Evolutionary conservation across 1,140 invertebrate species (phyloP).

Genomic region (Dreissena rostriformis): DNA sequence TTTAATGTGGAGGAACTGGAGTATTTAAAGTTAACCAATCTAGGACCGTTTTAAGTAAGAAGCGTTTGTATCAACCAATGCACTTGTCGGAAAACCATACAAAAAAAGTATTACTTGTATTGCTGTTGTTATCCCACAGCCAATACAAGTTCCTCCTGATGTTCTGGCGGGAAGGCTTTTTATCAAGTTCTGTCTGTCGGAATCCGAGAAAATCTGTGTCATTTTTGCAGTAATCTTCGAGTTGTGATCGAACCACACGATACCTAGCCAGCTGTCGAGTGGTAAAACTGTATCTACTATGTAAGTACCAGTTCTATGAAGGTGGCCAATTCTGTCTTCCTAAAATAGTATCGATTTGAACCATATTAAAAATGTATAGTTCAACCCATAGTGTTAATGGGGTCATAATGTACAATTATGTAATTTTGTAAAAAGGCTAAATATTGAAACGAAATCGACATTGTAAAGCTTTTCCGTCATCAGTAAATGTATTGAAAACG

Average conservation of each 20-base stretch:
- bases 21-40: too few relatives aligned
- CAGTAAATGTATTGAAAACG: too few relatives aligned
- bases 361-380: too few relatives aligned
- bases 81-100: too few relatives aligned
- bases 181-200: constrained; percentile 3
- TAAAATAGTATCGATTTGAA: neutral
- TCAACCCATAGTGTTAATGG: too few relatives aligned
- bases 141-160: constrained; percentile 6
- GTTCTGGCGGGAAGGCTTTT: neutral
- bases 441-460: too few relatives aligned
- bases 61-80: too few relatives aligned
- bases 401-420: too few relatives aligned
- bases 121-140: constrained; percentile 33
- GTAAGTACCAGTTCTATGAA: neutral
- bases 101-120: constrained; percentile 3
- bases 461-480: too few relatives aligned
- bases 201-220: neutral
- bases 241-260: neutral
- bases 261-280: constrained; percentile 9
- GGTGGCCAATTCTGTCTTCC: neutral
- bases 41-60: too few relatives aligned
- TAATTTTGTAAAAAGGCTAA: too few relatives aligned
- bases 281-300: constrained; percentile 1
- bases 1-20: too few relatives aligned
- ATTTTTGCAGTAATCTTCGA: neutral